Evolutionary conservation across 2,888 invertebrate species (phyloP).

Genomic region (Scaptomyza caliginosa): DNA sequence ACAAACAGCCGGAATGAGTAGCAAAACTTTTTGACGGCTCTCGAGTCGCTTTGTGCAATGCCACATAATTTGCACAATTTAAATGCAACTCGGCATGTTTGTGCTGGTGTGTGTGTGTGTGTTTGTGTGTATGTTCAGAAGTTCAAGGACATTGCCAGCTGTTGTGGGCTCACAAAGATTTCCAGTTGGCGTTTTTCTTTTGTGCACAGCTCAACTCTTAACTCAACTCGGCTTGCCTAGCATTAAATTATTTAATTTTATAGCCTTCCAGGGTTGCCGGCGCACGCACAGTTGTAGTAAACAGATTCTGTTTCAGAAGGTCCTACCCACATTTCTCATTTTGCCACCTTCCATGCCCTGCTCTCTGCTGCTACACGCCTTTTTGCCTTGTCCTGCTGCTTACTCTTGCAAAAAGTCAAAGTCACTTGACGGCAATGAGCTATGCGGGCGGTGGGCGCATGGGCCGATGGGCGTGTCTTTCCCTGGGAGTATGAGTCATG

Average conservation of each 20-base stretch:
- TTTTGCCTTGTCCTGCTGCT: neutral
- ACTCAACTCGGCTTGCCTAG: conserved; percentile 28
- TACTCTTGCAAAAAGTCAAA: conserved; percentile 48
- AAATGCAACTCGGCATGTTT: conserved; percentile 42
- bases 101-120: neutral
- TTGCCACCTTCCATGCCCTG: neutral
- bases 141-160: conserved; percentile 62
- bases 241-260: conserved; percentile 71
- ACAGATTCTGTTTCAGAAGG: conserved; percentile 30
- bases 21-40: conserved; percentile 60
- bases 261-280: conserved; percentile 28
- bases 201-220: conserved; percentile 12
- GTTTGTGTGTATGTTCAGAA: conserved; percentile 43
- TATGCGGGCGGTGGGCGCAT: neutral
- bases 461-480: conserved; percentile 14
- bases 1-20: conserved; percentile 4
- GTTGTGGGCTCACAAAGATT: conserved; percentile 29
- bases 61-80: conserved; percentile 69
- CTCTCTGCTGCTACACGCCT: neutral
- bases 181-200: conserved; percentile 24
- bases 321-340: conserved; percentile 5
- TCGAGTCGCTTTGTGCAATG: conserved; percentile 44
- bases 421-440: conserved; percentile 34
- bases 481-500: conserved; percentile 19
- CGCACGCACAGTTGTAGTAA: conserved; percentile 43